A percentile compares a stretch with the other conserved stretches of the same genome.
phyloP scores from a whole-genome alignment of 2,113 vertebrate species.

The Recurvirostra avosetta region DNA sequence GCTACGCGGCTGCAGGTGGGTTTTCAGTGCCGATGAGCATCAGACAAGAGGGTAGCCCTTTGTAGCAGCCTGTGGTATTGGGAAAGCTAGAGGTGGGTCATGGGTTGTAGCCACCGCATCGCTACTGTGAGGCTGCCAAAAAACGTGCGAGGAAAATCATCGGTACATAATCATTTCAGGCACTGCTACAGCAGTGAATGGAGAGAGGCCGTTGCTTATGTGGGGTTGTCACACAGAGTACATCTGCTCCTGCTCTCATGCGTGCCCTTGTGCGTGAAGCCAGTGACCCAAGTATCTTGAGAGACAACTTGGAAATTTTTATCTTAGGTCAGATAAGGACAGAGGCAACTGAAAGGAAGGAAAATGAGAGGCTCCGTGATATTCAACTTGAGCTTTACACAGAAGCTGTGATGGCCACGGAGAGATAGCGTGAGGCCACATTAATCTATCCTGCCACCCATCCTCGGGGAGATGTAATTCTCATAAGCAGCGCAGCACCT shows the following conservation, averaged over 20 bases:
- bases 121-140: neutral
- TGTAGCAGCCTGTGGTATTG: neutral
- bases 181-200: neutral
- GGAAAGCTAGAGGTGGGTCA: neutral
- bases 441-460: neutral
- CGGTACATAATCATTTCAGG: neutral
- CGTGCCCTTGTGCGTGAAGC: neutral
- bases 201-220: neutral
- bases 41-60: neutral
- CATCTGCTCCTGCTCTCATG: neutral
- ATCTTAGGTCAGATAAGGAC: neutral
- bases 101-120: neutral
- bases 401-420: neutral
- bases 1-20: rapidly evolving
- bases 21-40: neutral
- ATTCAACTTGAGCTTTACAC: neutral
- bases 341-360: neutral
- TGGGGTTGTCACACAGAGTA: neutral
- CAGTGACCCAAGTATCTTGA: neutral
- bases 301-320: neutral
- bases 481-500: neutral
- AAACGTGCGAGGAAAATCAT: neutral
- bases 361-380: neutral
- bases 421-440: neutral
- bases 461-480: neutral